These are phyloP conservation scores for Alligator mississippiensis DNA, from an alignment of 2,113 vertebrate species.

Conservation along the genomic window DNA sequence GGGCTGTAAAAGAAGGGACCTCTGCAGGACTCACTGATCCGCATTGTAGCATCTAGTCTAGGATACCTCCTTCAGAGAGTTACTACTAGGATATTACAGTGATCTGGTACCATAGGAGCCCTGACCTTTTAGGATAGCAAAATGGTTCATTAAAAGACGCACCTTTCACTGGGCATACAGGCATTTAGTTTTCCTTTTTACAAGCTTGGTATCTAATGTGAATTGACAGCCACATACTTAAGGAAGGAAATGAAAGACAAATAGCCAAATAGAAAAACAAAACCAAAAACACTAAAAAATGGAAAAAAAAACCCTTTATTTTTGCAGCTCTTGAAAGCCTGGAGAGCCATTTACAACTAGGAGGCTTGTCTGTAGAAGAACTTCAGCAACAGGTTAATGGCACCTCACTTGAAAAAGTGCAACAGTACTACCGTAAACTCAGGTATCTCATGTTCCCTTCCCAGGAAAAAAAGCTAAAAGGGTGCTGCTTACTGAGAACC, in stretches of 20 bases:
- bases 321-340: constrained; percentile 87
- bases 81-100: background rate
- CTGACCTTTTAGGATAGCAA: background rate
- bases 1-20: background rate
- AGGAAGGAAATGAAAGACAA: background rate
- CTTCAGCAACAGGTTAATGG: constrained; percentile 92
- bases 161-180: background rate
- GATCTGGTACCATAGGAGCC: background rate
- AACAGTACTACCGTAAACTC: constrained; percentile 96
- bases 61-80: background rate
- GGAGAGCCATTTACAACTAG: constrained; percentile 83
- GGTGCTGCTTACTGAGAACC: background rate
- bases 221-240: background rate
- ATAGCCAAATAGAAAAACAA: background rate
- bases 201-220: background rate
- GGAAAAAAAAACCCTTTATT: constrained; percentile 26
- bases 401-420: constrained; percentile 92
- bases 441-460: constrained; percentile 78
- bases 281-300: background rate
- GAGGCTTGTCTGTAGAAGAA: constrained; percentile 83
- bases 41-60: background rate
- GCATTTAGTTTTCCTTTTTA: background rate
- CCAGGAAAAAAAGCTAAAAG: background rate
- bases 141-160: background rate
- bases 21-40: background rate